Evolutionary conservation across 2,113 vertebrate species (phyloP).

Genomic region (Passer domesticus): DNA sequence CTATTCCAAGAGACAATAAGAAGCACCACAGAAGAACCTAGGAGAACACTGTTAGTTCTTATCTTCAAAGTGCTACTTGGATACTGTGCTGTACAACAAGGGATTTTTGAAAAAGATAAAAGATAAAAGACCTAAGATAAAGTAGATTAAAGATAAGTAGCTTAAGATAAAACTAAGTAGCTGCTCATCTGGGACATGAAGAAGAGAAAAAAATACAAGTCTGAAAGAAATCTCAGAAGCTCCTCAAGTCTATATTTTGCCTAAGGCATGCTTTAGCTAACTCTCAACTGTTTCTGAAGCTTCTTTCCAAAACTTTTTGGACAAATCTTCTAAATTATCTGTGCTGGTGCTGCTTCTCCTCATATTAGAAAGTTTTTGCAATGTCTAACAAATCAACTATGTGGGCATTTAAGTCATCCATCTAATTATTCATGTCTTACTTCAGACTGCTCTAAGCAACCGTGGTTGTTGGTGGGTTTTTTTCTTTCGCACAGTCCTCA

Average conservation of each 20-base stretch:
- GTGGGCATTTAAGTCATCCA: neutral
- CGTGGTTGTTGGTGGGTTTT: neutral
- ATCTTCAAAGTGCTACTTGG: neutral
- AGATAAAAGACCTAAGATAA: neutral
- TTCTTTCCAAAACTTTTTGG: neutral
- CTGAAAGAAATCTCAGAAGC: neutral
- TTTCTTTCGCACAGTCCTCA: neutral
- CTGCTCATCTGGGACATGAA: neutral
- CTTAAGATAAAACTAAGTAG: neutral
- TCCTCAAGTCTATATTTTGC: neutral
- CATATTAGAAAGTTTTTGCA: neutral
- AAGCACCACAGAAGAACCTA: neutral
- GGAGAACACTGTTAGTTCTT: neutral
- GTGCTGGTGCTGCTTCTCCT: neutral
- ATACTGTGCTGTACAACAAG: neutral
- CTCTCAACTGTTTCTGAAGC: neutral
- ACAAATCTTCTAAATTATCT: neutral
- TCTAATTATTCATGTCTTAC: neutral
- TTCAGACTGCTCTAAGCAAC: neutral
- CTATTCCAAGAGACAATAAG: neutral
- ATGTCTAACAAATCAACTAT: neutral
- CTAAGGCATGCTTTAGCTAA: neutral
- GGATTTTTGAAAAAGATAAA: neutral
- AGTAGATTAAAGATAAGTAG: neutral
- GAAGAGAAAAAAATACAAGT: neutral